Base-by-base conservation (phyloP, 2,888 invertebrate genomes). In the Phalera bucephala region DNA sequence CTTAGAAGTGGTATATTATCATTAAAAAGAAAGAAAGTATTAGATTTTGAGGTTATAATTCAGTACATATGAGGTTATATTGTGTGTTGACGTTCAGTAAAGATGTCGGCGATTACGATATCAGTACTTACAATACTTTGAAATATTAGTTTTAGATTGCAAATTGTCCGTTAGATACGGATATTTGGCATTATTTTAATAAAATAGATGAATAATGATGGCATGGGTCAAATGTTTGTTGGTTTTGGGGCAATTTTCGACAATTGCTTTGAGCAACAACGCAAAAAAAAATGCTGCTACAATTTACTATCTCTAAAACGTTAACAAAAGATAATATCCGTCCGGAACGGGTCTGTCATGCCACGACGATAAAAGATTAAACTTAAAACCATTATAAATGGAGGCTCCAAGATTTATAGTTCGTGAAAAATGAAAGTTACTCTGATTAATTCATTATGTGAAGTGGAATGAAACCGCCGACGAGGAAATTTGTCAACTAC, bases 401-500 rank as follows among this genome's bases (percentile, higher is more conserved):
- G 17, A 40, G 14, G 23, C 28, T 9, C 10, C 17, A 31, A 39
- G 38, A 39, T 29, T 40, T 32, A 40, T 47, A 36, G 28, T 25
- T 33, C 13, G 26, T 32, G 42, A 54, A 51, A 46, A 52, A 50
- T 39, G 35, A 49, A 51, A 40, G 33, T 34, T 31, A 33, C 35
- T 33, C 30, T 46, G 54, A 61, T 59, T 59, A 59, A 59, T 61
- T 53, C 48, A 54, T 55, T 43, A 45, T 43, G 51, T 53, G 41
- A 57, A 53, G 51, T 52, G 48, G 52, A 52, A 51, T 54, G 45
- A 58, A 53, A 60, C 49, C 58, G 32, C 53, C 39, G 53, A 48
- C 52, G 45, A 49, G 54, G 45, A 52, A 60, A 64, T 56, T 56
- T 63, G 54, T 60, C 61, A 63, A 66, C 51, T 41, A 40, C 48